Base-by-base conservation (phyloP, 2,888 invertebrate species). In the Phyllotreta cruciferae region DNA sequence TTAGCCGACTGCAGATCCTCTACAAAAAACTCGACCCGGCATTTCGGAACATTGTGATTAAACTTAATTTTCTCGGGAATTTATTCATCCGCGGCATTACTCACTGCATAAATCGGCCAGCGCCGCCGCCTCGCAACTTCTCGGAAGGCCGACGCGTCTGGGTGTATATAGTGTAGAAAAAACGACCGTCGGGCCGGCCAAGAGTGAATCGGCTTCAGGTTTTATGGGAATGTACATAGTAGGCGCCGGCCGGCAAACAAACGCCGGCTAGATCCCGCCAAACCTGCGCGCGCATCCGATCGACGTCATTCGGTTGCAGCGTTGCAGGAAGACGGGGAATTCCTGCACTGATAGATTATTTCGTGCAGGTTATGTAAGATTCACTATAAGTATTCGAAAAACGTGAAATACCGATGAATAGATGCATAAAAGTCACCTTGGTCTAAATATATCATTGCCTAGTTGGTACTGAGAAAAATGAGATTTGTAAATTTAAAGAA, bases 81-180 rank as follows among this genome's bases (percentile, higher is more conserved):
- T 67, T 61, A 64, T 64, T 66, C 70, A 68, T 68, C 68, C 62
- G 37, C 39, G 61, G 61, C 62, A 67, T 67, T 66, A 69, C 66
- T 70, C 69, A 57, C 53, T 57, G 57, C 56, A 45, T 53, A 57
- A 55, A 56, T 52, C 50, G 35, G 50, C 47, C 39, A 11, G 45
- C 52, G 13, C 39, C 47, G 44, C 65, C 42, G 55, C 62, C 61
- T 58, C 24, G 14, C 36, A 35, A 55, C 56, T 60, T 62, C 66
- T 47, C 24, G 47, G 62, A 60, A 60, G 45, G 44, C 54, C 60
- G 52, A 54, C 66, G 57, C 56, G 66, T 57, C 62, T 55, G 55
- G 42, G 9, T 49, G 36, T 62, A 62, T 53, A 62, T 57, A 61
- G 9, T 49, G 36, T 62, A 62, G 56, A 62, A 62, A 61, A 62